Evolutionary conservation across 2,113 vertebrate genomes (phyloP).

Genomic region (Dermatemys mawii): DNA sequence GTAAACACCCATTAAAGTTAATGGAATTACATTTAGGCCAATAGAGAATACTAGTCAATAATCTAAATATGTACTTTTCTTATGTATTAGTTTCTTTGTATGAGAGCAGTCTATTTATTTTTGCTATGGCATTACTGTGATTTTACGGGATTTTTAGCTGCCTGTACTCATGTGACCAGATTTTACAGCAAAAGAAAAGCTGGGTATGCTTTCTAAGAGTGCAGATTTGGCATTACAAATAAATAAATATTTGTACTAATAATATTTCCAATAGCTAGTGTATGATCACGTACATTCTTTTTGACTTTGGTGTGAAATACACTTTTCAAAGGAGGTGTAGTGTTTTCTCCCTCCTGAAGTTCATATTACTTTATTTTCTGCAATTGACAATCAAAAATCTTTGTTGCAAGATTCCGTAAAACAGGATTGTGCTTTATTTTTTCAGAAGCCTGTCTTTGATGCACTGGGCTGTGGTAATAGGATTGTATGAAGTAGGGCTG

Average conservation of each 20-base stretch:
- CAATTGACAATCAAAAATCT: slow-evolving; percentile 23
- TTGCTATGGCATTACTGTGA: not conserved
- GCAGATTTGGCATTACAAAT: not conserved
- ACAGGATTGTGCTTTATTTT: slow-evolving; percentile 19
- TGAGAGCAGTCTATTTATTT: not conserved
- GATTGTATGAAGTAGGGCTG: slow-evolving; percentile 54
- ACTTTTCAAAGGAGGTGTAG: not conserved
- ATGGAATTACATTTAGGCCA: not conserved
- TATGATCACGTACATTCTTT: not conserved
- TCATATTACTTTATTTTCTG: slow-evolving; percentile 18
- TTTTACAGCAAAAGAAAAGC: not conserved
- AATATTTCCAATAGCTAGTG: not conserved
- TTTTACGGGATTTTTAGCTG: slow-evolving; percentile 10
- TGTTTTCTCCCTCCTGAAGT: slow-evolving; percentile 27
- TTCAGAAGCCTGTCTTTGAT: slow-evolving; percentile 44
- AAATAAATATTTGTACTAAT: not conserved
- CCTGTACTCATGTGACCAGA: slow-evolving; percentile 13
- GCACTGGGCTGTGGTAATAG: slow-evolving; percentile 15
- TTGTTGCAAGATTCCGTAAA: not conserved
- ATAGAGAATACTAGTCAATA: not conserved
- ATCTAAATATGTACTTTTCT: not conserved
- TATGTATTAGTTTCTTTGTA: not conserved
- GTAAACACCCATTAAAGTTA: not conserved
- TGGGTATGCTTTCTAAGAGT: not conserved
- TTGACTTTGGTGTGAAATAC: not conserved